Conservation (phyloP, 2,888 invertebrate species). For the Lepidocyrtinus sp. region DNA sequence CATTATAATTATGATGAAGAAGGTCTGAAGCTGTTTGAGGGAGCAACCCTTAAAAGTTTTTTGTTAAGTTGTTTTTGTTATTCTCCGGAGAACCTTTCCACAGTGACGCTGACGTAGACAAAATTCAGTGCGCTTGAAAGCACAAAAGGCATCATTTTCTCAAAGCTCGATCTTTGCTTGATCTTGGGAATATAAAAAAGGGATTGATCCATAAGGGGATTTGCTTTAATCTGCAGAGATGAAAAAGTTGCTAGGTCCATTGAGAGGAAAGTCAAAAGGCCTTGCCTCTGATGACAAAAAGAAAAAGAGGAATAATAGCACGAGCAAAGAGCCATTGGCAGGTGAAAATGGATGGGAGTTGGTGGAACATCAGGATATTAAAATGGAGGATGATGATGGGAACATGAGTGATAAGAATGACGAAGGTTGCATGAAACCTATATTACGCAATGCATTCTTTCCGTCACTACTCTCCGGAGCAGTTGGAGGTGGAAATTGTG, state of each 20-base stretch:
- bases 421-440: conserved; percentile 33
- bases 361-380: conserved; percentile 35
- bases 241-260: conserved; percentile 61
- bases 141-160: background rate
- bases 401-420: conserved; percentile 27
- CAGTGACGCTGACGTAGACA: conserved; percentile 15
- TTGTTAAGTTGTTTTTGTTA: background rate
- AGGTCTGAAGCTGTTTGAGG: background rate
- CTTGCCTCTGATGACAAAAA: conserved; percentile 23
- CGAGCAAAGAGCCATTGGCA: background rate
- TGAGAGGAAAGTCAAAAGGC: conserved; percentile 48
- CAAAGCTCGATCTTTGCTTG: background rate
- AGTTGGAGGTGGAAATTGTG: background rate
- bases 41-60: background rate
- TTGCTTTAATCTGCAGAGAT: conserved; percentile 19
- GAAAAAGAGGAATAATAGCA: conserved; percentile 14
- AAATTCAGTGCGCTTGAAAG: background rate
- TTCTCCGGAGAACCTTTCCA: background rate
- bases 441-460: conserved; percentile 24
- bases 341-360: conserved; percentile 29
- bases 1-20: background rate
- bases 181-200: background rate
- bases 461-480: conserved; percentile 11
- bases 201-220: conserved; percentile 22
- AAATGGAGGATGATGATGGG: background rate